phyloP scores from a whole-genome alignment of 2,888 invertebrate species.

The Patella caerulea region DNA sequence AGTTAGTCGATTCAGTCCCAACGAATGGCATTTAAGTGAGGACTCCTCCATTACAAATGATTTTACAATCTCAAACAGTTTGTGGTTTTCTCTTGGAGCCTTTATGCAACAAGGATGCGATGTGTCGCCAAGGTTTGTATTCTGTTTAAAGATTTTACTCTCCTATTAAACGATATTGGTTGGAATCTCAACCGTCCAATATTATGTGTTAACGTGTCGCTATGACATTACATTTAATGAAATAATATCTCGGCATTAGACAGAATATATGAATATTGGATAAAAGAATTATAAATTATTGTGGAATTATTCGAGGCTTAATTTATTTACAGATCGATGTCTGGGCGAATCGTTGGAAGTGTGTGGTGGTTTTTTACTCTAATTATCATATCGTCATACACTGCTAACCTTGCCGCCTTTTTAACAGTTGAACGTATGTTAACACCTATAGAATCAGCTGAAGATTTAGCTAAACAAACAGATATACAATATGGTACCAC shows the following conservation, averaged over 20 bases:
- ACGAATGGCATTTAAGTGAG: slow-evolving; percentile 84
- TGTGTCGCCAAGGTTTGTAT: slow-evolving; percentile 88
- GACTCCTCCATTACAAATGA: slow-evolving; percentile 64
- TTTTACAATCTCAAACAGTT: slow-evolving; percentile 94
- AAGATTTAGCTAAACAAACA: slow-evolving; percentile 88
- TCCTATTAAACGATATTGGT: no score
- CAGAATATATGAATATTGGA: no score
- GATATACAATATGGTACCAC: slow-evolving; percentile 79
- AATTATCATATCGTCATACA: slow-evolving; percentile 97
- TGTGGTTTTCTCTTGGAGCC: slow-evolving; percentile 97
- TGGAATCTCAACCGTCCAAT: no score
- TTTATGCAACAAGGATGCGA: slow-evolving; percentile 99
- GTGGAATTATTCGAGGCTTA: no score
- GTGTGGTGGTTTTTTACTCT: slow-evolving; percentile 99
- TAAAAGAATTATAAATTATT: no score
- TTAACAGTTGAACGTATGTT: slow-evolving; percentile 97
- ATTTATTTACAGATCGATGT: slow-evolving; percentile 79
- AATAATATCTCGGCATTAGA: no score
- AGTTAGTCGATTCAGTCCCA: slow-evolving; percentile 96
- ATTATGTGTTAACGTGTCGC: no score
- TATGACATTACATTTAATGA: no score
- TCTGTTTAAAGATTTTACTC: no score
- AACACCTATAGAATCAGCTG: slow-evolving; percentile 91
- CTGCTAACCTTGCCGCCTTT: slow-evolving; percentile 95
- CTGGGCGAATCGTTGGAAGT: slow-evolving; percentile 95